These are phyloP conservation scores for Harmothoe impar DNA, from an alignment of 2,888 invertebrate genomes.

Conservation along the genomic window DNA sequence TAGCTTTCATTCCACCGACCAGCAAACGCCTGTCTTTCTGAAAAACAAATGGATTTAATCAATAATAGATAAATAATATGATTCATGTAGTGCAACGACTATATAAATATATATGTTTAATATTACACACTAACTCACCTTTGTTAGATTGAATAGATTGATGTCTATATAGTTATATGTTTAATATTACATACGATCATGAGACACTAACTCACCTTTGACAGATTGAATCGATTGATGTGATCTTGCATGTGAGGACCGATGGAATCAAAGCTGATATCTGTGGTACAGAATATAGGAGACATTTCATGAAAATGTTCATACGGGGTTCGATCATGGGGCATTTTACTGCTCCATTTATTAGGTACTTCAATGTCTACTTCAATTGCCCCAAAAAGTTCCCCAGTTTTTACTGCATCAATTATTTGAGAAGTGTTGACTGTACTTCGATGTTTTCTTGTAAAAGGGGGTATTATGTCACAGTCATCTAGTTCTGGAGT, in stretches of 20 bases:
- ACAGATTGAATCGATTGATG: neutral
- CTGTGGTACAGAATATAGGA: neutral
- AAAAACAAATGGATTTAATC: neutral
- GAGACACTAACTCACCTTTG: neutral
- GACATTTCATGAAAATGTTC: neutral
- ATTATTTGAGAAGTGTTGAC: neutral
- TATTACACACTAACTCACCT: too few relatives aligned
- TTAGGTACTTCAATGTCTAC: neutral
- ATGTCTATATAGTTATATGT: too few relatives aligned
- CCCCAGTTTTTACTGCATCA: neutral
- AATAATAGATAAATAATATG: too few relatives aligned
- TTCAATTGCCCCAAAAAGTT: too few relatives aligned
- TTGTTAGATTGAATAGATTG: too few relatives aligned
- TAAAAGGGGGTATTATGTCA: neutral
- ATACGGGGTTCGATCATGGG: neutral
- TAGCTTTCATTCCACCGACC: slow-evolving; percentile 33
- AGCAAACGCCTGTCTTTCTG: neutral
- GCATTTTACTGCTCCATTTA: neutral
- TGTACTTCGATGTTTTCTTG: neutral
- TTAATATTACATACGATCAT: too few relatives aligned
- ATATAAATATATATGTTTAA: too few relatives aligned
- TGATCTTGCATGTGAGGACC: too few relatives aligned
- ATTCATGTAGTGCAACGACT: too few relatives aligned
- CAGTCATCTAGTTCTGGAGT: neutral
- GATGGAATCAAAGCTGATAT: too few relatives aligned